phyloP scores from a whole-genome alignment of 2,888 invertebrate species.

The Koerneria pararmatus region DNA sequence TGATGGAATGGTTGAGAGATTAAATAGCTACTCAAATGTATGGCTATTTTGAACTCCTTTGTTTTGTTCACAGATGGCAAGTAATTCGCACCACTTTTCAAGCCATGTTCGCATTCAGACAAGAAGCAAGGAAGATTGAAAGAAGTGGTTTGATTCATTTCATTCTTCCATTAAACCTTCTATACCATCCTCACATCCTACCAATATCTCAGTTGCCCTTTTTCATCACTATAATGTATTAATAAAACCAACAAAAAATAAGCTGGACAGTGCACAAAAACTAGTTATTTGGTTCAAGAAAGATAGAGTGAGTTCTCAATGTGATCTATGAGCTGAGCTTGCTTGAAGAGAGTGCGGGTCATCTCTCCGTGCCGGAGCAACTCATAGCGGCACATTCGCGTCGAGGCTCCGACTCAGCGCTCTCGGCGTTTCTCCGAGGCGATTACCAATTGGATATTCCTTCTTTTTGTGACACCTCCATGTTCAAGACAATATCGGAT shows the following conservation, averaged over 20 bases:
- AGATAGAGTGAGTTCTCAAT: too few species aligned
- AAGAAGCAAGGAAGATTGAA: conserved; percentile 51
- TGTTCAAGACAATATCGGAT: conserved; percentile 56
- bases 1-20: too few species aligned
- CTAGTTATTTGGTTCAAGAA: too few species aligned
- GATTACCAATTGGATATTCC: conserved; percentile 48
- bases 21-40: too few species aligned
- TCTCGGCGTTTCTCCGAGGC: conserved; percentile 56
- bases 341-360: conserved; percentile 48
- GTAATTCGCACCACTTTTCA: conserved; percentile 41
- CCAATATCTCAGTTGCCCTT: too few species aligned
- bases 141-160: conserved; percentile 38
- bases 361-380: conserved; percentile 37
- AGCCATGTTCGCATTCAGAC: conserved; percentile 57
- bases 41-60: too few species aligned
- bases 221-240: too few species aligned
- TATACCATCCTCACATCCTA: too few species aligned
- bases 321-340: too few species aligned
- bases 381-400: conserved; percentile 25
- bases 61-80: conserved; percentile 59
- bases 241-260: too few species aligned
- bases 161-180: too few species aligned
- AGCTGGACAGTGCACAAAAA: too few species aligned
- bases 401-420: conserved; percentile 50
- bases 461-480: conserved; percentile 58